Conservation (phyloP, 2,888 invertebrate species). For the Aethes cnicana region DNA sequence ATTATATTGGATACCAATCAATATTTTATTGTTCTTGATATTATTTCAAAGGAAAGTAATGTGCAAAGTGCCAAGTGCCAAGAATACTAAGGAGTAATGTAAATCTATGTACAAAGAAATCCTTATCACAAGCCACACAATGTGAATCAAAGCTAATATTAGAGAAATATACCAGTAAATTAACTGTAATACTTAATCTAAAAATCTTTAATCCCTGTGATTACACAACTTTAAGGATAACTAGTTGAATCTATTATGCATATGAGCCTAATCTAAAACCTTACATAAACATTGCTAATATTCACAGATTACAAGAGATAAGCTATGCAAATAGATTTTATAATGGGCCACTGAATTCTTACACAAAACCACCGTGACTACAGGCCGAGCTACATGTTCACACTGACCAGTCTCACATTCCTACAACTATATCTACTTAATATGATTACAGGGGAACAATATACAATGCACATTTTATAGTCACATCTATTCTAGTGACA, state of each 20-base stretch:
- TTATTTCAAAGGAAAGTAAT: too few relatives aligned
- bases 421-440: conserved; percentile 3
- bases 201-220: conserved; percentile 11
- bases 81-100: too few relatives aligned
- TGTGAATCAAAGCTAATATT: conserved; percentile 4
- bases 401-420: conserved; percentile 2
- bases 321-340: conserved; percentile 8
- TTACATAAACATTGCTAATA: conserved; percentile 19
- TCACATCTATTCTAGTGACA: conserved; percentile 52
- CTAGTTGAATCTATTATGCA: conserved; percentile 7
- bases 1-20: too few relatives aligned
- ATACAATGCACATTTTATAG: conserved; percentile 54
- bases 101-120: neutral
- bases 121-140: neutral
- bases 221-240: conserved; percentile 13
- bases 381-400: conserved; percentile 12
- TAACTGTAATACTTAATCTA: conserved; percentile 1
- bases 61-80: too few relatives aligned
- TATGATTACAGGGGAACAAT: conserved; percentile 30
- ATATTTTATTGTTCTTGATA: too few relatives aligned
- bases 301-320: conserved; percentile 21
- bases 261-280: conserved; percentile 16
- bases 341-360: conserved; percentile 8
- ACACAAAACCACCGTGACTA: conserved; percentile 15
- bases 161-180: conserved; percentile 3